Evolutionary conservation across 2,888 invertebrate genomes (phyloP).

Genomic region (Bombylius major): DNA sequence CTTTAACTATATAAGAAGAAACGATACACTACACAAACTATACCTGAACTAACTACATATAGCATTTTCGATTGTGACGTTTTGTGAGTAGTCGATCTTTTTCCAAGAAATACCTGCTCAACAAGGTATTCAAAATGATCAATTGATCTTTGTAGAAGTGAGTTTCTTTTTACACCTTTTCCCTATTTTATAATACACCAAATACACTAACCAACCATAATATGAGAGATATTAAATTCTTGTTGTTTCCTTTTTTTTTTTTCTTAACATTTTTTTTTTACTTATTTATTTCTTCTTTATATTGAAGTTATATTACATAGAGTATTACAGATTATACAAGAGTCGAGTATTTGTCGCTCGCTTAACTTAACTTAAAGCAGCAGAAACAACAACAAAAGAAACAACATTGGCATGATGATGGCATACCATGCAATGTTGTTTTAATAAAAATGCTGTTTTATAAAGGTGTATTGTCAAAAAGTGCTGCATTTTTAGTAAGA

Average conservation of each 20-base stretch:
- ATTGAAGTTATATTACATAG: no score
- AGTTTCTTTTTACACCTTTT: background rate
- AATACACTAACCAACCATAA: no score
- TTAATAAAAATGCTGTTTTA: background rate
- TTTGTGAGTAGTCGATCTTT: background rate
- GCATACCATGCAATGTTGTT: background rate
- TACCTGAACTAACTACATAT: no score
- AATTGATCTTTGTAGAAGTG: background rate
- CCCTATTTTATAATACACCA: no score
- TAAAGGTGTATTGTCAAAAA: background rate
- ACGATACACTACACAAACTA: no score
- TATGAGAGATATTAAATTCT: no score
- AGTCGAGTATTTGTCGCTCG: background rate
- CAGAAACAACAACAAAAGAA: no score
- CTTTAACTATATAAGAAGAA: no score
- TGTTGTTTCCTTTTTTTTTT: no score
- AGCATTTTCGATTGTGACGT: background rate
- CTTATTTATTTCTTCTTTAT: no score
- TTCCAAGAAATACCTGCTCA: background rate
- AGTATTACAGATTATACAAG: no score
- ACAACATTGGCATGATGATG: background rate
- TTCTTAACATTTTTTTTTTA: no score
- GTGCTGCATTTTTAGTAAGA: background rate
- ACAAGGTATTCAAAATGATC: background rate
- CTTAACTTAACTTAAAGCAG: background rate